Evolutionary conservation across 2,797 vertebrate genomes (phyloP), one percentile per base, ranked within the genome.

Genomic region (Corythornis leucogaster): DNA sequence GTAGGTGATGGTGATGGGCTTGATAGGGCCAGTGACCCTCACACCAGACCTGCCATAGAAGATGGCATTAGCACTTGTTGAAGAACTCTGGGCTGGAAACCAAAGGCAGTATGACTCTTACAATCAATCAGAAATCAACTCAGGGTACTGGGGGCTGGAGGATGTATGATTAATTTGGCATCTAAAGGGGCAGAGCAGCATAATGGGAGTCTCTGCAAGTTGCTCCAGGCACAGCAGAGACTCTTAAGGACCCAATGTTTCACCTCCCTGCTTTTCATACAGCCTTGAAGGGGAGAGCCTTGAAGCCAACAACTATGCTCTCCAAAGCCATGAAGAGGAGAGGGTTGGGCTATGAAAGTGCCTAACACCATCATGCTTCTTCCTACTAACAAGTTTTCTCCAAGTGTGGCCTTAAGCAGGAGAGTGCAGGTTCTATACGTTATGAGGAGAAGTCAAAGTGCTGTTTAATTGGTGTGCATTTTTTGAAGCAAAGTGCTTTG

Each of bases 61-160:
- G 26, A 28, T 58, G 67, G 16, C 55, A 53, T 83, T 75, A 66
- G n/a, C 40, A 19, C 53, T 38, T 59, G 22, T 53, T 48, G 76
- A 63, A 90, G 67, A 63, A 73, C 68, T 89, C 68, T 78, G 62
- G 54, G 58, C n/a, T 92, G 71, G 68, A 62, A 54, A 63, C 51
- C 8, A 13, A 87, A 89, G 80, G 14, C 77, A 48, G 13, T 42
- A 18, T 42, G 54, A 59, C 11, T 79, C 46, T 51, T 1, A 26
- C 63, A n/a, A 64, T 80, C 80, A 82, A 82, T 77, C 50, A 61
- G 64, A 85, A 80, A 75, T 68, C 46, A 78, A 31, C 64, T 71
- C 31, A 35, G 57, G 77, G 19, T 20, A 11, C 15, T 0, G 3
- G 66, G 35, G 30, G 4, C 42, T 80, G 43, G 40, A 76, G 51